Evolutionary conservation across 2,113 vertebrate genomes (phyloP).

Genomic region (Ranitomeya variabilis): DNA sequence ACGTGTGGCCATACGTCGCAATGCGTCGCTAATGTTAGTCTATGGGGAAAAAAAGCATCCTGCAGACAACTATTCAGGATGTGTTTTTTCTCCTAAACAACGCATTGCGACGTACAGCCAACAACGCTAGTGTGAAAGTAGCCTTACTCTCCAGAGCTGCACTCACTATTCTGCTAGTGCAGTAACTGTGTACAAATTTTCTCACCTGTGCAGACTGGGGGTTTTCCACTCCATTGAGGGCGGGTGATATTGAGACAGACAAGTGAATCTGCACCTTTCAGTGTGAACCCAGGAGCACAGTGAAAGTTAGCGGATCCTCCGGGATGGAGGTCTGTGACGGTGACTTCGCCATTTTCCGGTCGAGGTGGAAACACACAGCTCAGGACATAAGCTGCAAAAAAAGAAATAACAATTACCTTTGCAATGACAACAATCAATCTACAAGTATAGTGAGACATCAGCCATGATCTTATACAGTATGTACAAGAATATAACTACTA

Average conservation of each 20-base stretch:
- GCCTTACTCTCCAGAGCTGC: too few relatives aligned
- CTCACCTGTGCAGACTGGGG: constrained; percentile 74
- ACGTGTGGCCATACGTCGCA: too few relatives aligned
- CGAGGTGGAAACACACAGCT: constrained; percentile 85
- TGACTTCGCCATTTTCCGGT: constrained; percentile 83
- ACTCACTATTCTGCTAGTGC: background rate
- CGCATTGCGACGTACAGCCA: too few relatives aligned
- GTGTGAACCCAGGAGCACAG: constrained; percentile 86
- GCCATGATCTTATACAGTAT: background rate
- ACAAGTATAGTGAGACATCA: too few relatives aligned
- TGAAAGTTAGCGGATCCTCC: constrained; percentile 87
- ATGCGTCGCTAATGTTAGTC: too few relatives aligned
- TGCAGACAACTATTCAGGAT: too few relatives aligned
- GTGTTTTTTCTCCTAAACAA: too few relatives aligned
- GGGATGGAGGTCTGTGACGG: constrained; percentile 87
- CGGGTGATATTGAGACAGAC: constrained; percentile 84
- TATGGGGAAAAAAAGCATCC: too few relatives aligned
- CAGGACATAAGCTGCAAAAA: constrained; percentile 80
- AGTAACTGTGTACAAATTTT: background rate
- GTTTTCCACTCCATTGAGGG: constrained; percentile 83
- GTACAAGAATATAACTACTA: background rate
- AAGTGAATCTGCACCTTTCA: constrained; percentile 82
- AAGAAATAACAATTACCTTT: background rate
- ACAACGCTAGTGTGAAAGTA: too few relatives aligned
- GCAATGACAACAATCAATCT: background rate